Evolutionary conservation across 2,888 invertebrate species (phyloP), one percentile per base, ranked within the genome.

Genomic region (Yponomeuta malinellus): DNA sequence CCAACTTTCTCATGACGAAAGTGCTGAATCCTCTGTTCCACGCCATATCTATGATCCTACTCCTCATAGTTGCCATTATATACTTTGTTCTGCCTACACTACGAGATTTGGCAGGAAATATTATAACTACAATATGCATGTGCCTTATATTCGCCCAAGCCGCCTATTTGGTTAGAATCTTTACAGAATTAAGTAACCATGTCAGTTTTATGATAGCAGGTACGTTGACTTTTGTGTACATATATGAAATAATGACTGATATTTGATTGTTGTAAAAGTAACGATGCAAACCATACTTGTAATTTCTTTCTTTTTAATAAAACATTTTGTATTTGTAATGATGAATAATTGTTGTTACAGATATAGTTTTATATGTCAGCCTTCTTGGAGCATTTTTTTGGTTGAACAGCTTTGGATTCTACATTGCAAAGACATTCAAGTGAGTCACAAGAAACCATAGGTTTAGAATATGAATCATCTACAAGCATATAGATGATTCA

Each of bases 371-470:
- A 75, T 96, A 96, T 78, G 92, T 96, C 71, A 96, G 96, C 78
- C 87, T 97, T 71, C 82, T 97, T 75, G 96, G 95, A 52, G 96
- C 96, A 70, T 97, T 97, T 86, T 96, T 97, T 81, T 97, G 97
- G 97, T 88, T 97, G 3, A 97, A 96, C 76, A 96, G 96, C 81
- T 93, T 96, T 74, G 97, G 97, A 70, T 97, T 96, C 82, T 97
- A 97, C 82, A 95, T 97, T 74, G 97, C 97, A 97, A 96, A 95
- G 83, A 97, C 96, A 1, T 97, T 97, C 81, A 95, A 94, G 95
- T 95, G 88, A 89, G 92, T 84, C 77, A 70, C 3, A 73, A 52
- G 15, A 59, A 59, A 59, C 4, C 43, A 43, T 43, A 43, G 43
- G 2, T 43, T 43, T 43, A 8, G 5, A 43, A 43, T 43, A 43